phyloP scores from a whole-genome alignment of 2,888 invertebrate genomes.

The Lepidocyrtoides sp. region DNA sequence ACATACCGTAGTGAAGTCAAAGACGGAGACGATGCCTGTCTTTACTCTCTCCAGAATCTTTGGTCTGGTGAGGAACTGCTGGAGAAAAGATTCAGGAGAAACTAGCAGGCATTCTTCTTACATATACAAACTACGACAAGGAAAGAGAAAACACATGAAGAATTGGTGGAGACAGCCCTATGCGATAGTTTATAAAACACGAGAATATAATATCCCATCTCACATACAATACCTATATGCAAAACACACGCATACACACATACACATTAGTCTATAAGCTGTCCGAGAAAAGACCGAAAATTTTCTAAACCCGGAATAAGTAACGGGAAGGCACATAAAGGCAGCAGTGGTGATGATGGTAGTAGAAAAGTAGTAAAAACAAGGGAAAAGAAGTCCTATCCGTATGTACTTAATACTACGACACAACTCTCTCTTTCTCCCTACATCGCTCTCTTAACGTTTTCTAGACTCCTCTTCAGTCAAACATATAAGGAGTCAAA shows the following conservation, averaged over 20 bases:
- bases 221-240: not conserved
- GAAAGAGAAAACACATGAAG: slow-evolving; percentile 59
- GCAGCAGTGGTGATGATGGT: slow-evolving; percentile 10
- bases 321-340: slow-evolving; percentile 76
- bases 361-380: slow-evolving; percentile 62
- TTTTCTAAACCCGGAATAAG: slow-evolving; percentile 75
- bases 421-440: slow-evolving; percentile 19
- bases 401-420: slow-evolving; percentile 2
- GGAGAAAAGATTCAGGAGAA: slow-evolving; percentile 78
- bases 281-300: slow-evolving; percentile 76
- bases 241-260: slow-evolving; percentile 46
- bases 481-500: slow-evolving; percentile 65
- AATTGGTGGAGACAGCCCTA: slow-evolving; percentile 68
- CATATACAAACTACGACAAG: slow-evolving; percentile 40
- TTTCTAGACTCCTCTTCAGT: slow-evolving; percentile 68
- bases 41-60: slow-evolving; percentile 79
- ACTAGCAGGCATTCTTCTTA: slow-evolving; percentile 69
- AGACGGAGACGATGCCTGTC: slow-evolving; percentile 80
- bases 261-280: slow-evolving; percentile 61
- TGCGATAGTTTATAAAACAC: slow-evolving; percentile 6
- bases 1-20: slow-evolving; percentile 82
- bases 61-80: slow-evolving; percentile 69
- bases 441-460: slow-evolving; percentile 69
- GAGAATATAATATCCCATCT: slow-evolving; percentile 19
- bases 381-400: slow-evolving; percentile 71